Evolutionary conservation across 1,140 invertebrate species (phyloP).

Genomic region (Meloidogyne floridensis): DNA sequence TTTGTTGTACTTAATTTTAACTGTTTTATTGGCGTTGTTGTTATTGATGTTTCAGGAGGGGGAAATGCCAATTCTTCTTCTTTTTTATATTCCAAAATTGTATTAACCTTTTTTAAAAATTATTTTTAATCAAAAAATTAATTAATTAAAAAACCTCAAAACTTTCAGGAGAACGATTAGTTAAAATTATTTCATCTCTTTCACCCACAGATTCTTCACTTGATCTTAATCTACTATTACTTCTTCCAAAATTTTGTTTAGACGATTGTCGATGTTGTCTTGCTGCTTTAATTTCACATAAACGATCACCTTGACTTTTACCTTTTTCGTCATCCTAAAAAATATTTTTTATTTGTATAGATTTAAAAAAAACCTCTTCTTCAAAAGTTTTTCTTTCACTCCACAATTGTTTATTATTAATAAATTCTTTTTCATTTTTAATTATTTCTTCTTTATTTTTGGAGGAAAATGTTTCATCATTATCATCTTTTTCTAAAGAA

Average conservation of each 20-base stretch:
- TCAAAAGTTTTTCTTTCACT: not conserved
- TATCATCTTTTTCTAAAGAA: not conserved
- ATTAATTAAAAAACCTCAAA: not conserved
- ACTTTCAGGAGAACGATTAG: conserved; percentile 10
- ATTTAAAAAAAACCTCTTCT: not conserved
- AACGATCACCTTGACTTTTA: conserved; percentile 51
- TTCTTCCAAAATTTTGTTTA: conserved; percentile 14
- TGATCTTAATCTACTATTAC: not conserved
- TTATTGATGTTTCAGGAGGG: not conserved
- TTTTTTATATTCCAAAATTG: not conserved
- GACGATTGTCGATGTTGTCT: conserved; percentile 24
- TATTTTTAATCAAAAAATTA: not conserved
- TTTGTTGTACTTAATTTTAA: conserved; percentile 32
- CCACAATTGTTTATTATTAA: not conserved
- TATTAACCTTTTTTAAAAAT: too few species aligned
- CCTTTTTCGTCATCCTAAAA: conserved; percentile 48
- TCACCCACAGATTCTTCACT: not conserved
- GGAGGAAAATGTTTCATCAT: conserved; percentile 25
- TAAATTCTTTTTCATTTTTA: conserved; percentile 1
- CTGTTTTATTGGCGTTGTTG: conserved; percentile 45
- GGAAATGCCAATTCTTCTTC: not conserved
- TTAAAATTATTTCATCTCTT: not conserved
- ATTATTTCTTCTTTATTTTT: not conserved
- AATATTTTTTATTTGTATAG: not conserved
- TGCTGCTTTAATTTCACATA: conserved; percentile 50